phyloP scores from a whole-genome alignment of 1,140 invertebrate genomes.

The Chelonus insularis region DNA sequence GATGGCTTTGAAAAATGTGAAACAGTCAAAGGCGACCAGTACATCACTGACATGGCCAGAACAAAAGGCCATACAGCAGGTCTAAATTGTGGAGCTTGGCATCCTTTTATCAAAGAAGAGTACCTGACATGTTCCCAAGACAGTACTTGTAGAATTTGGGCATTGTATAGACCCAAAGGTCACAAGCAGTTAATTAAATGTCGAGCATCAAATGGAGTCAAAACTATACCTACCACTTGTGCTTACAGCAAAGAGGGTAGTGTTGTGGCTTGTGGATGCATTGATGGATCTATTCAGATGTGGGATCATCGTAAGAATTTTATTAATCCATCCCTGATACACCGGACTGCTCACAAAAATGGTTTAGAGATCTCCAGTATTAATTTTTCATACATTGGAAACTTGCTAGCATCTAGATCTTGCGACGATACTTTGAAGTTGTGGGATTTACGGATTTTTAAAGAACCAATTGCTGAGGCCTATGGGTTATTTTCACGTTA shows the following conservation, averaged over 20 bases:
- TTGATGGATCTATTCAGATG: conserved; percentile 95
- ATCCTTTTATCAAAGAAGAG: conserved; percentile 88
- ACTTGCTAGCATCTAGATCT: conserved; percentile 77
- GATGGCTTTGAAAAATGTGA: conserved; percentile 96
- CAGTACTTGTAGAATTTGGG: conserved; percentile 90
- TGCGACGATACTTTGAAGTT: conserved; percentile 94
- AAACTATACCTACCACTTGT: conserved; percentile 85
- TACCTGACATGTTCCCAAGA: conserved; percentile 95
- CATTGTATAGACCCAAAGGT: conserved; percentile 73
- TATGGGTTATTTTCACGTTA: conserved; percentile 81
- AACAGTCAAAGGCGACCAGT: conserved; percentile 96
- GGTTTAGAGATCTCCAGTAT: conserved; percentile 83
- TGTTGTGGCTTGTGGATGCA: conserved; percentile 86
- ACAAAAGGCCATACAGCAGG: conserved; percentile 96
- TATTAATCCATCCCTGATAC: conserved; percentile 77
- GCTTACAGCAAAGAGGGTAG: conserved; percentile 86
- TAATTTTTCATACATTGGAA: conserved; percentile 86
- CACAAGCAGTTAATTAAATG: conserved; percentile 90
- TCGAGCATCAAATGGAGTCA: conserved; percentile 83
- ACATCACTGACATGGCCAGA: conserved; percentile 89
- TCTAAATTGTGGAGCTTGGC: conserved; percentile 90
- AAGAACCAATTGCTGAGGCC: conserved; percentile 73
- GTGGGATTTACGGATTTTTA: conserved; percentile 90
- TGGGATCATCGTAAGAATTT: conserved; percentile 92
- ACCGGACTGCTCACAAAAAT: conserved; percentile 81